A percentile compares a stretch with the other conserved stretches of the same genome.
These are phyloP conservation scores for Caenorhabditis afra DNA, from an alignment of 2,888 invertebrate species.

Conservation along the genomic window DNA sequence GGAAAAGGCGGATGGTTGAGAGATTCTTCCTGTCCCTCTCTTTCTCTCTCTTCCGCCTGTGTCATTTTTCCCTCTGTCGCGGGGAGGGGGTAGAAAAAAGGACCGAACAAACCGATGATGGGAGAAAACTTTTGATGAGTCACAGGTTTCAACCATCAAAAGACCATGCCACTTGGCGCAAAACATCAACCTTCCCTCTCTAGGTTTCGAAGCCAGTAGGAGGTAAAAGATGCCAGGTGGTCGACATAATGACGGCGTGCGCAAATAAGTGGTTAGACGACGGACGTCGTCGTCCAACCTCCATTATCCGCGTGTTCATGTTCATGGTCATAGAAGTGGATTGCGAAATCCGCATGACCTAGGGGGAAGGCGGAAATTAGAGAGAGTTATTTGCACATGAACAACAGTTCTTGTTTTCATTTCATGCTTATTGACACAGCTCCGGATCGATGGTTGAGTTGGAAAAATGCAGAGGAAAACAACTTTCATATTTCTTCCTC, in stretches of 20 bases:
- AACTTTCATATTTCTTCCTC: too few species aligned
- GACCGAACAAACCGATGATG: background rate
- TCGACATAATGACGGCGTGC: slow-evolving; percentile 27
- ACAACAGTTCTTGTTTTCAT: slow-evolving; percentile 4
- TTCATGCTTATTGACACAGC: slow-evolving; percentile 23
- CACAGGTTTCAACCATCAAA: slow-evolving; percentile 26
- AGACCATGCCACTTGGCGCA: slow-evolving; percentile 7
- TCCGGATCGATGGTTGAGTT: background rate
- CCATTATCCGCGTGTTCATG: background rate
- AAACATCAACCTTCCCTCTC: slow-evolving; percentile 2
- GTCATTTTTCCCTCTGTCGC: slow-evolving; percentile 4
- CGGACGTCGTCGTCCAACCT: slow-evolving; percentile 17
- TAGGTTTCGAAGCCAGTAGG: background rate
- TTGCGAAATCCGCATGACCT: slow-evolving; percentile 19
- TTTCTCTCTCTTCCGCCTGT: slow-evolving; percentile 4
- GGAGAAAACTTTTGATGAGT: slow-evolving; percentile 41
- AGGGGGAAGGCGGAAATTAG: too few species aligned
- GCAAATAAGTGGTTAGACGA: slow-evolving; percentile 13
- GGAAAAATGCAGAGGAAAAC: too few species aligned
- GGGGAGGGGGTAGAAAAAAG: too few species aligned
- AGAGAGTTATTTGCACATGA: slow-evolving; percentile 14
- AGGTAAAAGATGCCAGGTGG: slow-evolving; percentile 10
- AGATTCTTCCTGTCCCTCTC: background rate
- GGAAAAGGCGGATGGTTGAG: background rate
- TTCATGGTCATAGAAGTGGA: background rate